A percentile compares a stretch with the other conserved stretches of the same genome.
These are phyloP conservation scores for Amiota mariae DNA, from an alignment of 2,888 invertebrate genomes.

Conservation along the genomic window DNA sequence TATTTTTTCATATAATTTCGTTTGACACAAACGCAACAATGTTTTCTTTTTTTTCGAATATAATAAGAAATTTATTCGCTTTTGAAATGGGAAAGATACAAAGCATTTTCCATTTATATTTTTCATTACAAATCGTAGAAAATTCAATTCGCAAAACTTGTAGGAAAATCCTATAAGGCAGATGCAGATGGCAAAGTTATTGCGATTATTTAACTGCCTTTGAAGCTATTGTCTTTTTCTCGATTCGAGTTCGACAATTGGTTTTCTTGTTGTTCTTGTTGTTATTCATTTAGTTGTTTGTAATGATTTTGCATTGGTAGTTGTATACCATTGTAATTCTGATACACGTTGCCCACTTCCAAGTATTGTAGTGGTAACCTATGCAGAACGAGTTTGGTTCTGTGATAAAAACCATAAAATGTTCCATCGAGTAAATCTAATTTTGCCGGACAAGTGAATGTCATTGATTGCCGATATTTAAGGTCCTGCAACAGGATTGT, in stretches of 20 bases:
- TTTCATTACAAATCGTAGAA: no score
- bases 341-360: no score
- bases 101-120: no score
- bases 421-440: constrained; percentile 63
- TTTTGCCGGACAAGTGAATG: constrained; percentile 65
- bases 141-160: no score
- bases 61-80: no score
- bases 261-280: neutral
- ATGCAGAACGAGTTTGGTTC: neutral
- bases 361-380: neutral
- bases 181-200: neutral
- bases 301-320: neutral
- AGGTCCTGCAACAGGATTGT: constrained; percentile 54
- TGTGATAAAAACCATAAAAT: constrained; percentile 51
- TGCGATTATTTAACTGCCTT: constrained; percentile 7
- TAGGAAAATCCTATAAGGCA: no score
- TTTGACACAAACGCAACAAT: no score
- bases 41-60: no score
- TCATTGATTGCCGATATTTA: constrained; percentile 65
- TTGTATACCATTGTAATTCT: neutral
- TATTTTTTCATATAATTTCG: no score
- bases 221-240: neutral
- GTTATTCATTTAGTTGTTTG: neutral
- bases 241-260: neutral
- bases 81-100: no score